These are phyloP conservation scores for Alligator sinensis DNA, from an alignment of 2,113 vertebrate genomes.

Conservation along the genomic window DNA sequence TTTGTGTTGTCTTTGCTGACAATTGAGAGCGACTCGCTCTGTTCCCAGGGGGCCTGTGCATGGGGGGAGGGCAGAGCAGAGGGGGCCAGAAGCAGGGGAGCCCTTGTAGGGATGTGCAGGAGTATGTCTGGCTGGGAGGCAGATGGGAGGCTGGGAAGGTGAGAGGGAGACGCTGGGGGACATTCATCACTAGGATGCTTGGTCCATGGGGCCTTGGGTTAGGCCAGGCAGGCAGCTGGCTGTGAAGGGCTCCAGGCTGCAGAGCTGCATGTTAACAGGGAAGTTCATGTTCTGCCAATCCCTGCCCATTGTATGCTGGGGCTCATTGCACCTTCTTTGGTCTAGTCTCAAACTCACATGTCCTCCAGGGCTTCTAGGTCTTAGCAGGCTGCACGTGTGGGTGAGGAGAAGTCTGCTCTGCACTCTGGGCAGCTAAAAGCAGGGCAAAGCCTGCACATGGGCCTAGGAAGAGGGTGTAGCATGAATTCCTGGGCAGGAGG, in stretches of 20 bases:
- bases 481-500: too few relatives aligned
- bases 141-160: background rate
- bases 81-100: background rate
- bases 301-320: background rate
- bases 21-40: conserved; percentile 57
- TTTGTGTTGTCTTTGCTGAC: conserved; percentile 74
- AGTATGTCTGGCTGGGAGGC: conserved; percentile 6
- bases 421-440: too few relatives aligned
- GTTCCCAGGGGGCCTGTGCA: conserved; percentile 50
- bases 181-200: background rate
- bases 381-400: background rate
- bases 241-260: background rate
- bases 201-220: background rate
- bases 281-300: background rate
- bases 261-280: background rate
- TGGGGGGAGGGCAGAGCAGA: background rate
- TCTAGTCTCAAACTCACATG: background rate
- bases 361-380: background rate
- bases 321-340: background rate
- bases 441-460: too few relatives aligned
- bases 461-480: too few relatives aligned
- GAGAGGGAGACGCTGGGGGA: background rate
- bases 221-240: background rate
- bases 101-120: background rate
- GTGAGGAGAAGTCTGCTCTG: too few relatives aligned